Conservation (phyloP, 1,140 invertebrate genomes). For the Anthonomus grandis region DNA sequence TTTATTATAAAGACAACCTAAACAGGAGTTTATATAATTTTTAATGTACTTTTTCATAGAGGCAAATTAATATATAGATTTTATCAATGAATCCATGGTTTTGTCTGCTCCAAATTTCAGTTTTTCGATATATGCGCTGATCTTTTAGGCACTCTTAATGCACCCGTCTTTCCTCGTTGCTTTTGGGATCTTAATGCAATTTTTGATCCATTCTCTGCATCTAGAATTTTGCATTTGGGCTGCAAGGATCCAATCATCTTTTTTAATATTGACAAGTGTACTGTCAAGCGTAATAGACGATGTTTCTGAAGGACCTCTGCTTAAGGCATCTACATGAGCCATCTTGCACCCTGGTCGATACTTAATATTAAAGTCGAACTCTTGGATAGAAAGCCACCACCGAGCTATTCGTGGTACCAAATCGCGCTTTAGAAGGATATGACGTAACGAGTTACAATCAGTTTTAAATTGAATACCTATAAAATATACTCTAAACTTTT, state of each 20-base stretch:
- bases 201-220: not conserved
- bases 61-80: slow-evolving; percentile 40
- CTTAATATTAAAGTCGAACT: too few relatives aligned
- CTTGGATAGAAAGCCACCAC: slow-evolving; percentile 18
- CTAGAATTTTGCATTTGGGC: slow-evolving; percentile 23
- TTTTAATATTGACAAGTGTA: too few relatives aligned
- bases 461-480: too few relatives aligned
- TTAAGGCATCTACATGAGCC: slow-evolving; percentile 41
- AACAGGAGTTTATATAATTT: slow-evolving; percentile 2
- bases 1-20: slow-evolving; percentile 9
- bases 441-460: not conserved
- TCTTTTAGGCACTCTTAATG: slow-evolving; percentile 31
- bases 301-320: slow-evolving; percentile 30
- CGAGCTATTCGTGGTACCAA: not conserved
- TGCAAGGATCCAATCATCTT: slow-evolving; percentile 25
- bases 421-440: not conserved
- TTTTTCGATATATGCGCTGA: slow-evolving; percentile 15
- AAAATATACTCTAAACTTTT: slow-evolving; percentile 2
- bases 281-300: too few relatives aligned
- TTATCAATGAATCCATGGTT: not conserved
- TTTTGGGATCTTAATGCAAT: not conserved
- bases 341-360: slow-evolving; percentile 36
- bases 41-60: too few relatives aligned
- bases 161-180: slow-evolving; percentile 22
- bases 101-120: not conserved